A percentile compares a stretch with the other conserved stretches of the same genome.
phyloP scores from a whole-genome alignment of 1,140 invertebrate genomes.

The Apis cerana region DNA sequence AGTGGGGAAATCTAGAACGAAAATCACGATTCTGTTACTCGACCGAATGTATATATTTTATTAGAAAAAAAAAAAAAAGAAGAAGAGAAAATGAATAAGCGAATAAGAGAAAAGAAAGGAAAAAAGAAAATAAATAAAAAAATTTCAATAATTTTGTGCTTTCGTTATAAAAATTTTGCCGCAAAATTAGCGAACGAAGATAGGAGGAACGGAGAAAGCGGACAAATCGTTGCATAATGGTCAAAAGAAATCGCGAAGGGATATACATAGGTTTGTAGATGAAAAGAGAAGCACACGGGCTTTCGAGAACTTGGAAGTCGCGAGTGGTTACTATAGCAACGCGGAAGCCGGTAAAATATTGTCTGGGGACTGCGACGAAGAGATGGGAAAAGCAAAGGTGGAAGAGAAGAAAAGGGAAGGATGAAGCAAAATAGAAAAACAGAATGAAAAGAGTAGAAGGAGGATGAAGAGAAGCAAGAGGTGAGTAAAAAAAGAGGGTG shows the following conservation, averaged over 20 bases:
- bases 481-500: not conserved
- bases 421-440: slow-evolving; percentile 41
- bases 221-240: slow-evolving; percentile 72
- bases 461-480: slow-evolving; percentile 4
- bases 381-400: slow-evolving; percentile 39
- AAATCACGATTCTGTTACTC: not conserved
- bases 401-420: slow-evolving; percentile 30
- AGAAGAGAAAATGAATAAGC: not conserved
- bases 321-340: slow-evolving; percentile 74
- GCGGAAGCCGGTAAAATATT: slow-evolving; percentile 75
- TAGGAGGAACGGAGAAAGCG: slow-evolving; percentile 20
- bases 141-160: not conserved
- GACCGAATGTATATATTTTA: not conserved
- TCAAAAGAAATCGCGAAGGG: slow-evolving; percentile 67
- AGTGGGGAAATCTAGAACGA: not conserved
- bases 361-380: slow-evolving; percentile 56
- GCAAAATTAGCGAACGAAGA: not conserved
- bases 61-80: not conserved
- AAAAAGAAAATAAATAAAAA: not conserved
- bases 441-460: not conserved
- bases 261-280: slow-evolving; percentile 55
- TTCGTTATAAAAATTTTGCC: slow-evolving; percentile 19
- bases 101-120: not conserved
- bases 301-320: slow-evolving; percentile 65
- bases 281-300: slow-evolving; percentile 55